Conservation (phyloP, 2,888 invertebrate species). For the Xestia xanthographa region DNA sequence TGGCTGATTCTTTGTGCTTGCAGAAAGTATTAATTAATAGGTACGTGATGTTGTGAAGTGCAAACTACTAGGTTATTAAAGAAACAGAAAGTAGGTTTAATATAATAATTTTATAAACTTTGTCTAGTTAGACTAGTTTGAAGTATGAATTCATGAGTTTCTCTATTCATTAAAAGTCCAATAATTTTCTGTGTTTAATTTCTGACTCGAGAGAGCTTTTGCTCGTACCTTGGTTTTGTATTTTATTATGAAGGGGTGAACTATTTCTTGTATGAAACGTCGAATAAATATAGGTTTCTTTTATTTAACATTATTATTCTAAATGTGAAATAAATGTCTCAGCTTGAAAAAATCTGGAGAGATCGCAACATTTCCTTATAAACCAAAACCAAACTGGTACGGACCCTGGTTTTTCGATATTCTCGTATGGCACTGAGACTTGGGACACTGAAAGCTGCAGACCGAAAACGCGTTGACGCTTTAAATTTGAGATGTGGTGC, state of each 20-base stretch:
- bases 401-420: too few relatives aligned
- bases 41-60: background rate
- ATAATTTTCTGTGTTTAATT: background rate
- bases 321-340: too few relatives aligned
- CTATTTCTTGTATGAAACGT: background rate
- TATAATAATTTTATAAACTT: slow-evolving; percentile 37
- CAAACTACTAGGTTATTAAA: slow-evolving; percentile 9
- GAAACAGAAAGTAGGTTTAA: slow-evolving; percentile 29
- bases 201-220: background rate
- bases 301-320: background rate
- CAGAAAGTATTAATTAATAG: slow-evolving; percentile 55
- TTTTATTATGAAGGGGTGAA: background rate
- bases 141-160: slow-evolving; percentile 18
- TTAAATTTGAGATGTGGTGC: too few relatives aligned
- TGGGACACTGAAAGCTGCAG: too few relatives aligned
- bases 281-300: background rate
- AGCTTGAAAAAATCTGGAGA: too few relatives aligned
- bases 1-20: slow-evolving; percentile 39
- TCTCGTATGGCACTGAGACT: too few relatives aligned
- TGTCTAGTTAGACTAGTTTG: slow-evolving; percentile 11
- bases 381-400: too few relatives aligned
- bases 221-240: background rate
- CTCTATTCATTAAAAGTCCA: slow-evolving; percentile 13
- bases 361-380: too few relatives aligned
- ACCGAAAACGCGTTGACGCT: too few relatives aligned